Percentiles rank a stretch among this genome's conserved stretches.
phyloP scores from a whole-genome alignment of 2,888 invertebrate species.

The Archips crataeganus region DNA sequence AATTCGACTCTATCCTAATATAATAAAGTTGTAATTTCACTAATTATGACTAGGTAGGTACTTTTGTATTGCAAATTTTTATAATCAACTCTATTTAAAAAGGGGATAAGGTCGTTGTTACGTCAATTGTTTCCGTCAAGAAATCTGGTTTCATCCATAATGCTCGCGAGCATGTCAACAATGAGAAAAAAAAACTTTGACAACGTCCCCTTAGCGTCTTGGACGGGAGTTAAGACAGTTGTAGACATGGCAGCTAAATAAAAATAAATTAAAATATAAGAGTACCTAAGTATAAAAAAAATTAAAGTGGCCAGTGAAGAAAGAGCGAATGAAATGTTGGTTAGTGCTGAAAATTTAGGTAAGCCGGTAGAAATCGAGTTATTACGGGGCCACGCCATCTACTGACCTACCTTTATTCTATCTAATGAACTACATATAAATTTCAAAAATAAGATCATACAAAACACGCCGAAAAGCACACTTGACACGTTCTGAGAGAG shows the following conservation, averaged over 20 bases:
- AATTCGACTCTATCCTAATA: not conserved
- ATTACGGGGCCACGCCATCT: too few species aligned
- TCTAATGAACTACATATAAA: too few species aligned
- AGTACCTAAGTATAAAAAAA: too few species aligned
- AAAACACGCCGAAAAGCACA: too few species aligned
- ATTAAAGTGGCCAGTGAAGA: too few species aligned
- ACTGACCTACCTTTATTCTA: too few species aligned
- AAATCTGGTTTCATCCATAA: slow-evolving; percentile 39
- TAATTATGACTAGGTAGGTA: not conserved
- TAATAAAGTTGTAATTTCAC: not conserved
- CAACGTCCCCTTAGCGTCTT: slow-evolving; percentile 49
- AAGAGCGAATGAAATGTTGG: too few species aligned
- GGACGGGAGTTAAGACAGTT: not conserved
- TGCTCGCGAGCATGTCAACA: slow-evolving; percentile 68
- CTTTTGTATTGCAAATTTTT: not conserved
- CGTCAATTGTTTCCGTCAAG: not conserved
- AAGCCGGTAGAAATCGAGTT: too few species aligned
- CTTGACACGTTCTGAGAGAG: too few species aligned
- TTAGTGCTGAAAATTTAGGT: too few species aligned
- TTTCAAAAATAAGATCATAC: too few species aligned
- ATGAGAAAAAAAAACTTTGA: slow-evolving; percentile 65
- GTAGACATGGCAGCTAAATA: slow-evolving; percentile 6
- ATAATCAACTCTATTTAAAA: not conserved
- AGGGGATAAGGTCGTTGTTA: not conserved
- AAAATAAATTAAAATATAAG: not conserved